Conservation (phyloP, 2,888 invertebrate species). For the Acleris sparsana region DNA sequence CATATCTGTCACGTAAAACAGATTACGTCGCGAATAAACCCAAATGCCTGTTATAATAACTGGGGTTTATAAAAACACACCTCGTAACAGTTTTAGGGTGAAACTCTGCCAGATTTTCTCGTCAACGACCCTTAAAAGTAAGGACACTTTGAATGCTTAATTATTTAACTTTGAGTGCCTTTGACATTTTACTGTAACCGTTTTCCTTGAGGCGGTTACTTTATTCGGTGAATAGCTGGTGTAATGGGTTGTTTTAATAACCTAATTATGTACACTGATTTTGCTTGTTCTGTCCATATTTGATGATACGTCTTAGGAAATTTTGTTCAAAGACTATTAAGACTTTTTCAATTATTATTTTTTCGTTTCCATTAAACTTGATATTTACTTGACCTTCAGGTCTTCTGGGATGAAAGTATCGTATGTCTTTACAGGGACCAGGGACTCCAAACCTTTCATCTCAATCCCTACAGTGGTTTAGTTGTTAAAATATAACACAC, state of each 20-base stretch:
- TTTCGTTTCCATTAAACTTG: too few species aligned
- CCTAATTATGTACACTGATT: background rate
- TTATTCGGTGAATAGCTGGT: constrained; percentile 22
- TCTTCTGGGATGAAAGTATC: too few species aligned
- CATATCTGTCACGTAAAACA: constrained; percentile 36
- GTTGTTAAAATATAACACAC: too few species aligned
- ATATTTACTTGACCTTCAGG: too few species aligned
- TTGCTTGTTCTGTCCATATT: constrained; percentile 9
- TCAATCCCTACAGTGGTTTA: too few species aligned
- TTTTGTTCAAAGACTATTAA: background rate
- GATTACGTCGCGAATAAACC: constrained; percentile 35
- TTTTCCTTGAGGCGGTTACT: constrained; percentile 32
- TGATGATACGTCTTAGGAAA: background rate
- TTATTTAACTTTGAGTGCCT: constrained; percentile 35
- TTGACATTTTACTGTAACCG: constrained; percentile 32
- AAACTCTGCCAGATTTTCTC: constrained; percentile 30
- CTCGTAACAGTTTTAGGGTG: constrained; percentile 33
- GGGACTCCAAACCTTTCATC: too few species aligned
- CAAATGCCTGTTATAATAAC: constrained; percentile 36
- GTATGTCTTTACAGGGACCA: too few species aligned
- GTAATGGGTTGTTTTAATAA: constrained; percentile 12
- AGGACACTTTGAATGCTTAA: constrained; percentile 33
- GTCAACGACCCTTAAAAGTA: constrained; percentile 28
- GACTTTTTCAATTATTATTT: background rate
- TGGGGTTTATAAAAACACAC: constrained; percentile 36